A percentile compares a stretch with the other conserved stretches of the same genome.
These are phyloP conservation scores for Pegoplata infirma DNA, from an alignment of 2,888 invertebrate species.

Conservation along the genomic window DNA sequence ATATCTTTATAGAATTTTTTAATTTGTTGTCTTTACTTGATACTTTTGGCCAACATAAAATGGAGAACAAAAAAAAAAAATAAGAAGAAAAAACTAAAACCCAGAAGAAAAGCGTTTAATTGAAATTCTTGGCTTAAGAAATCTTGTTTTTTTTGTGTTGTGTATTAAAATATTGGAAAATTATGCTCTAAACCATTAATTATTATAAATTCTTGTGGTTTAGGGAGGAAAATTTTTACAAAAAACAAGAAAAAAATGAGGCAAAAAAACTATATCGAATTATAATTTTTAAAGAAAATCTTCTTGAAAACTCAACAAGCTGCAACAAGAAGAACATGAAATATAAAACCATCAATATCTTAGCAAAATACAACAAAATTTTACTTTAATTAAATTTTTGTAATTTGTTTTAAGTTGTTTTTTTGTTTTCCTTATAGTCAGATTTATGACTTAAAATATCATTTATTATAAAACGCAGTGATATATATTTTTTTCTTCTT, in stretches of 20 bases:
- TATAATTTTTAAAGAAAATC: constrained; percentile 5
- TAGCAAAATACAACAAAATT: constrained; percentile 20
- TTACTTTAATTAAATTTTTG: constrained; percentile 48
- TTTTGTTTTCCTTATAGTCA: constrained; percentile 30
- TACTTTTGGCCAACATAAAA: constrained; percentile 18
- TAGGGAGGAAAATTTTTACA: neutral
- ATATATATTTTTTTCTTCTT: neutral
- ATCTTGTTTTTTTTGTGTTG: constrained; percentile 5
- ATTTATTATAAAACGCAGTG: constrained; percentile 39
- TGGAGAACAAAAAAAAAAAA: neutral
- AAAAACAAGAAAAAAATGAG: constrained; percentile 40
- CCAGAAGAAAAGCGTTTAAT: constrained; percentile 47
- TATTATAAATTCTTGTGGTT: constrained; percentile 51
- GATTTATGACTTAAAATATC: constrained; percentile 58
- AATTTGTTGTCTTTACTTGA: constrained; percentile 4
- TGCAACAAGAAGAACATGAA: neutral
- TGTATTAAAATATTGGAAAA: constrained; percentile 47
- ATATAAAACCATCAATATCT: constrained; percentile 8
- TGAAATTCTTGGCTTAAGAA: constrained; percentile 59
- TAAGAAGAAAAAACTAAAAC: neutral
- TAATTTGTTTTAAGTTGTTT: no score
- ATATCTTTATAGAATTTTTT: constrained; percentile 29
- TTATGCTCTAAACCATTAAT: constrained; percentile 58
- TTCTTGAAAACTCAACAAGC: neutral
- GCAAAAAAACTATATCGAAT: no score